Evolutionary conservation across 2,797 vertebrate genomes (phyloP), one percentile per base, ranked within the genome.

Genomic region (Scarus forsteni): DNA sequence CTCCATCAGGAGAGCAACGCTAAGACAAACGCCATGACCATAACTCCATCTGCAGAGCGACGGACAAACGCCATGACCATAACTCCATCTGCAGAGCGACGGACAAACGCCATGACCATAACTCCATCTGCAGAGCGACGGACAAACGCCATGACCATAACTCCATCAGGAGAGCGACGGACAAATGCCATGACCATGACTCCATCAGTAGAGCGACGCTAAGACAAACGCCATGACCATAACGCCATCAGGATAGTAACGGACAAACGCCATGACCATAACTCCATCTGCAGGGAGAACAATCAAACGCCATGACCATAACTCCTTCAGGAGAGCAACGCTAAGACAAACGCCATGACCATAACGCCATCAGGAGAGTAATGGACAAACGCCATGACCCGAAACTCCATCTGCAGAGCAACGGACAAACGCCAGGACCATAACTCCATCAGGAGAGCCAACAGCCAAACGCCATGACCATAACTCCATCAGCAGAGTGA

Each of bases 371-470:
- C n/a, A n/a, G n/a, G n/a, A n/a, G n/a, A n/a, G n/a, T n/a, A n/a
- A n/a, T n/a, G n/a, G 82, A 92, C 88, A 85, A 85, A 91, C 87
- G 86, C 45, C 45, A 61, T 79, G 88, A 83, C 73, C 55, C n/a
- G 85, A 92, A 93, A 95, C 87, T 92, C 80, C n/a, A n/a, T n/a
- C n/a, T n/a, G 70, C 76, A 79, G 71, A 85, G 79, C 80, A 76
- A 70, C 39, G 77, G 82, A 92, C 88, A 85, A 85, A 91, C 87
- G 86, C 45, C 45, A 61, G 77, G 88, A 83, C 73, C 55, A 85
- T 92, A 93, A 95, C 87, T 92, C 80, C n/a, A n/a, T n/a, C n/a
- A n/a, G n/a, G n/a, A 61, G 70, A 81, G 88, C 66, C 60, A 53
- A 77, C 69, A 76, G 70, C 76, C 88, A 85, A 85, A 91, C 87